Conservation (phyloP, 2,113 vertebrate species). For the Stictonetta naevosa region DNA sequence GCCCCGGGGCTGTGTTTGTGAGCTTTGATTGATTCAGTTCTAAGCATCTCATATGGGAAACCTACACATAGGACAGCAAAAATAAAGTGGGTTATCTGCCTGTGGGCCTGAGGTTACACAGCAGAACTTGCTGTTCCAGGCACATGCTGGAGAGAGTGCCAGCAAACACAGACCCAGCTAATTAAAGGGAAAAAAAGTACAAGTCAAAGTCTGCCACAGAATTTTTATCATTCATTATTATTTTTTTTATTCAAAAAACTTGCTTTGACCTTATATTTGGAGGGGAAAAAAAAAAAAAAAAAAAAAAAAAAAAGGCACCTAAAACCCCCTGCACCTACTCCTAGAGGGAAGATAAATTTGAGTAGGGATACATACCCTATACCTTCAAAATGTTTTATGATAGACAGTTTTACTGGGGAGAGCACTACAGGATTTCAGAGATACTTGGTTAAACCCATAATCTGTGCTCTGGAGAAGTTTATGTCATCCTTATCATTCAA, state of each 20-base stretch:
- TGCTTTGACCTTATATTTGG: not conserved
- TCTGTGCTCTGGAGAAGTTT: not conserved
- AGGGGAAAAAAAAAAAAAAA: not conserved
- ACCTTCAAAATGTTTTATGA: not conserved
- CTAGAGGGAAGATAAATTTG: not conserved
- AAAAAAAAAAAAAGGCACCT: too few relatives aligned
- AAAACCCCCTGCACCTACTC: not conserved
- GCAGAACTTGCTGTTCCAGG: not conserved
- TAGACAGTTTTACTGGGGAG: not conserved
- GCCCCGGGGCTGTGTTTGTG: not conserved
- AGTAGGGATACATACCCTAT: too few relatives aligned
- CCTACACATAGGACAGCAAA: not conserved
- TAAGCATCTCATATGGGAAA: not conserved
- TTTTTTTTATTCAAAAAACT: not conserved
- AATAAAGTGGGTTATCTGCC: not conserved
- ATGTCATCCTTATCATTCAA: not conserved
- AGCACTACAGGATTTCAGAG: not conserved
- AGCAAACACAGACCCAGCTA: not conserved
- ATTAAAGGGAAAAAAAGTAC: too few relatives aligned
- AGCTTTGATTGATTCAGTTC: not conserved
- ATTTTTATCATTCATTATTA: not conserved
- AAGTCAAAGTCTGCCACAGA: not conserved
- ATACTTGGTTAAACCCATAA: not conserved
- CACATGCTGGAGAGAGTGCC: not conserved
- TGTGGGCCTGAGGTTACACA: not conserved